A percentile compares a stretch with the other conserved stretches of the same genome.
Evolutionary conservation across 2,888 invertebrate genomes (phyloP).

Genomic region (Cryptocheilus praepositus): DNA sequence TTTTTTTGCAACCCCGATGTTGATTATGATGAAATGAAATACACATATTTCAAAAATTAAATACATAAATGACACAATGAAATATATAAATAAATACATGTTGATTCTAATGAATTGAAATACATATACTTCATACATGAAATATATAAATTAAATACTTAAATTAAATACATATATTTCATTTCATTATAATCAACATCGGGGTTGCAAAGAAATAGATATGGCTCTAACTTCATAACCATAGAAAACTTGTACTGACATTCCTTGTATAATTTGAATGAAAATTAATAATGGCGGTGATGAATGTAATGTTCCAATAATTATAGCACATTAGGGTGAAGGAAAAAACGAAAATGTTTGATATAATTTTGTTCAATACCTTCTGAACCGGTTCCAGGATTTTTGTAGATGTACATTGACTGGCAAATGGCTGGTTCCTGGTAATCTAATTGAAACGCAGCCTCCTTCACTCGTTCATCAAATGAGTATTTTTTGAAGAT

Average conservation of each 20-base stretch:
- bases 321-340: neutral
- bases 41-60: no score
- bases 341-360: neutral
- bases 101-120: no score
- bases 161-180: no score
- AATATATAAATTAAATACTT: no score
- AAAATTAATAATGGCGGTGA: neutral
- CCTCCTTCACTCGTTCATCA: slow-evolving; percentile 86
- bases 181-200: no score
- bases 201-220: no score
- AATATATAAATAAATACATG: no score
- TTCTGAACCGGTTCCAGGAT: slow-evolving; percentile 92
- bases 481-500: slow-evolving; percentile 90
- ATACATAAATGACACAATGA: no score
- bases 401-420: slow-evolving; percentile 99
- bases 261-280: neutral
- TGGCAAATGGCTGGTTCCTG: slow-evolving; percentile 91
- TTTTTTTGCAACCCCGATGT: no score
- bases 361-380: slow-evolving; percentile 76
- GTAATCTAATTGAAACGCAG: slow-evolving; percentile 84
- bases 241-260: slow-evolving; percentile 3
- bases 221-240: no score
- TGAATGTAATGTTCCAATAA: neutral
- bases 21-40: no score
- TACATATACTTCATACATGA: no score